Evolutionary conservation across 1,140 invertebrate species (phyloP), one percentile per base, ranked within the genome.

Genomic region (Eufriesea mexicana): DNA sequence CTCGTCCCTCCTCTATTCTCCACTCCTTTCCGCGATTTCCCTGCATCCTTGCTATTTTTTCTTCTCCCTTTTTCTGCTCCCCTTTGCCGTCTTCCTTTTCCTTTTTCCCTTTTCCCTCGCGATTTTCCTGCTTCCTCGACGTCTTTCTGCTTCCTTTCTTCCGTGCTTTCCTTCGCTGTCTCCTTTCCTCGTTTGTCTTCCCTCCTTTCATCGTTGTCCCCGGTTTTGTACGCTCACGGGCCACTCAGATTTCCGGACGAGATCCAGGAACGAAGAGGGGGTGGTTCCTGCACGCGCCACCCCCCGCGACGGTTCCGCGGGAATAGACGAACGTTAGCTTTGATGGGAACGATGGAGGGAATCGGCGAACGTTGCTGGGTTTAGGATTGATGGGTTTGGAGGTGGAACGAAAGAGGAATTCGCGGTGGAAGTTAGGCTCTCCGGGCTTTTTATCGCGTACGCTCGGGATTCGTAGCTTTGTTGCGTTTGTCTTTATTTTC

Each of bases 21-120:
- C 28, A 23, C 23, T 72, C 59, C 47, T 25, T 51, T 51, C 35
- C 47, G 8, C 72, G 55, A 79, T 85, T 85, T 79, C 72, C 49
- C 49, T 73, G 35, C 54, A 35, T 67, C 45, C 12, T 64, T 71
- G 57, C 45, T 18, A 18, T 16, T 23, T 42, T 5, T 12, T 42
- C 25, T 18, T 7, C 14, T 20, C n/a, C 62, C 45, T 57, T 28
- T 25, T 49, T 25, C 25, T 20, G 20, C 49, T 51, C 28, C 25
- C 20, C 18, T 49, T 23, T 71, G 8, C 9, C 25, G 16, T 16
- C 18, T 66, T 28, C 16, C 12, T 42, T 4, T 47, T 49, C 25
- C 10, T 2, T 7, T 16, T 2, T 18, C 20, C 8, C 0, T 10
- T 8, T 25, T 51, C 23, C 25, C 23, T 14, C 6, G 35, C 35